These are phyloP conservation scores for Orestias chungarensis DNA, from an alignment of 2,797 vertebrate species.

Conservation along the genomic window DNA sequence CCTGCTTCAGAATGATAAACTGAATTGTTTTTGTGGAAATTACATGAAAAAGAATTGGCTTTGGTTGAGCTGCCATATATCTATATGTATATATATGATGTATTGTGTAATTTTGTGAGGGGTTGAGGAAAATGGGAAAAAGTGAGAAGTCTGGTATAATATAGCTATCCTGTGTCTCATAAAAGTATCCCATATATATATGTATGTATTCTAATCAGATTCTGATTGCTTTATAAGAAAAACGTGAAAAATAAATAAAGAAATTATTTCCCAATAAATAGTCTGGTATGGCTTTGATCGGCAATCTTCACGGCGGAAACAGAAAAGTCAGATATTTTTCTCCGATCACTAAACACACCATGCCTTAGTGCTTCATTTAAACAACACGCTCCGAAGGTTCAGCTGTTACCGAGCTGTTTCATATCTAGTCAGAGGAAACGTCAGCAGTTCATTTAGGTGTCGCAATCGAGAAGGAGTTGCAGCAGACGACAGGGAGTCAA, in stretches of 20 bases:
- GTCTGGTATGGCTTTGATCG: neutral
- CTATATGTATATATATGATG: no score
- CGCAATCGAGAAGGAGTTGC: neutral
- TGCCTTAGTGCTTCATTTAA: neutral
- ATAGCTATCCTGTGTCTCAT: neutral
- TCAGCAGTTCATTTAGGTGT: neutral
- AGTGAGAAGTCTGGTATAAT: neutral
- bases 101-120: neutral
- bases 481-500: neutral
- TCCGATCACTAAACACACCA: neutral
- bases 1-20: slow-evolving; percentile 36
- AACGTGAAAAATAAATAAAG: no score
- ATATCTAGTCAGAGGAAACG: neutral
- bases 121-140: neutral
- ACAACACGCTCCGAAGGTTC: neutral
- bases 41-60: neutral
- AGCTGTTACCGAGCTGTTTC: neutral
- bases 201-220: slow-evolving; percentile 1
- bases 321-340: neutral
- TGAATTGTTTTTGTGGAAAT: slow-evolving; percentile 30
- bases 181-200: no score
- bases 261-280: neutral
- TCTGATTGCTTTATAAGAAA: neutral
- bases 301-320: neutral
- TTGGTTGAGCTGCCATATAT: no score